Percentiles rank a stretch among this genome's conserved stretches.
Evolutionary conservation across 2,888 invertebrate species (phyloP).

Genomic region (Xanthia icteritia): DNA sequence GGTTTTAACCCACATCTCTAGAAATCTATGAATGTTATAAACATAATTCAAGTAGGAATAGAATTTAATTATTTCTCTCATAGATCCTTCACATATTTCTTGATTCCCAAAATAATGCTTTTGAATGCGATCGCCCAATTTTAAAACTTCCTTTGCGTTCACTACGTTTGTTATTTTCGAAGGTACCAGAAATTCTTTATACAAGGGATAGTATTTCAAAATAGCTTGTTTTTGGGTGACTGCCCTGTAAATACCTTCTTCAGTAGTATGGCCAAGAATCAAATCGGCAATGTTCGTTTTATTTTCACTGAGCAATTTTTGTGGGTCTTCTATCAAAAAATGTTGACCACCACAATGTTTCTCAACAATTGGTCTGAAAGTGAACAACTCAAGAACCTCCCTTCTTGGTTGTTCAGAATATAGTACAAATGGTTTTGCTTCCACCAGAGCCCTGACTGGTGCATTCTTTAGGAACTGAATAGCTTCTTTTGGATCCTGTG

Average conservation of each 20-base stretch:
- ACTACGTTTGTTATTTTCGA: conserved; percentile 57
- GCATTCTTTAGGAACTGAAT: conserved; percentile 52
- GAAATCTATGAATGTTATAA: conserved; percentile 58
- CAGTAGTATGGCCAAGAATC: conserved; percentile 92
- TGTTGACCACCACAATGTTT: conserved; percentile 59
- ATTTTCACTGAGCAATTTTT: conserved; percentile 74
- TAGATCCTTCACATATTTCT: conserved; percentile 29
- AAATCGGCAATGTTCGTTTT: conserved; percentile 87
- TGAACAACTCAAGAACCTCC: conserved; percentile 9
- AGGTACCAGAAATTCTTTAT: conserved; percentile 63
- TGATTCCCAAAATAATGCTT: conserved; percentile 64
- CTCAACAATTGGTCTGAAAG: conserved; percentile 67
- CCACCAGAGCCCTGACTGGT: conserved; percentile 40
- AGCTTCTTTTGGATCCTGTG: conserved; percentile 65
- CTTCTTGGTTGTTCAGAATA: conserved; percentile 29
- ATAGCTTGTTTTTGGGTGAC: conserved; percentile 22
- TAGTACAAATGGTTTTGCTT: conserved; percentile 31
- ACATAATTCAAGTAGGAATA: conserved; percentile 44
- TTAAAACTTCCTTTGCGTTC: conserved; percentile 49
- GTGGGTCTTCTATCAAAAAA: conserved; percentile 64
- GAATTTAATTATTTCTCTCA: conserved; percentile 57
- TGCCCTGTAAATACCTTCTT: conserved; percentile 88
- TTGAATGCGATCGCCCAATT: conserved; percentile 58
- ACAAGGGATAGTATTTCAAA: conserved; percentile 48
- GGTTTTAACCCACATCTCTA: conserved; percentile 49